Evolutionary conservation across 53 echinoderm and acorn worm species (phyloP).

Genomic region (Luidia sarsii): DNA sequence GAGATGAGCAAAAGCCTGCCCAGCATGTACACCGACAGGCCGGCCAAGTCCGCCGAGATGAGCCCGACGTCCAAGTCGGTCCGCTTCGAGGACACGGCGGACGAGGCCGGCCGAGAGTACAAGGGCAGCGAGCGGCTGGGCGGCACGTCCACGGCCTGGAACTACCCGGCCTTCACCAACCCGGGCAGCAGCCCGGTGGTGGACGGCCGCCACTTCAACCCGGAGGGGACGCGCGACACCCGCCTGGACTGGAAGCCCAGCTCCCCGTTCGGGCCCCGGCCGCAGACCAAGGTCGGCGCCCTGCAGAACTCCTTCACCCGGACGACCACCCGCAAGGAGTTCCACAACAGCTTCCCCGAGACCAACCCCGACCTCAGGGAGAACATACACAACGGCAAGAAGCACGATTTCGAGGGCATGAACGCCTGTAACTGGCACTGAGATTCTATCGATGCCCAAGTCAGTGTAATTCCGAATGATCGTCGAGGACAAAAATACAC

Average conservation of each 20-base stretch:
- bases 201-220: slow-evolving; percentile 79
- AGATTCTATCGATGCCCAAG: no score
- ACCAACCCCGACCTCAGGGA: slow-evolving; percentile 86
- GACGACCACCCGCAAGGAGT: slow-evolving; percentile 60
- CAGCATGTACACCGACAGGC: slow-evolving; percentile 60
- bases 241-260: slow-evolving; percentile 83
- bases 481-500: no score
- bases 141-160: slow-evolving; percentile 49
- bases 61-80: slow-evolving; percentile 44
- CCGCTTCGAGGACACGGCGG: slow-evolving; percentile 64
- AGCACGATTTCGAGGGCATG: slow-evolving; percentile 89
- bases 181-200: slow-evolving; percentile 70
- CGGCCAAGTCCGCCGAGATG: background rate
- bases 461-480: no score
- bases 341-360: slow-evolving; percentile 77
- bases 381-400: slow-evolving; percentile 80
- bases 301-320: slow-evolving; percentile 92
- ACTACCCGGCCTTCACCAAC: slow-evolving; percentile 65
- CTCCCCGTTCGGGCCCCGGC: slow-evolving; percentile 71
- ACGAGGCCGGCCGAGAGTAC: slow-evolving; percentile 55
- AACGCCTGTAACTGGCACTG: slow-evolving; percentile 91
- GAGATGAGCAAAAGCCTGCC: slow-evolving; percentile 77
- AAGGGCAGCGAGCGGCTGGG: slow-evolving; percentile 44
- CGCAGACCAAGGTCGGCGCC: slow-evolving; percentile 79
- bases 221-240: slow-evolving; percentile 76